Conservation (phyloP, 2,797 vertebrate genomes). For the Yasuhikotakia modesta region DNA sequence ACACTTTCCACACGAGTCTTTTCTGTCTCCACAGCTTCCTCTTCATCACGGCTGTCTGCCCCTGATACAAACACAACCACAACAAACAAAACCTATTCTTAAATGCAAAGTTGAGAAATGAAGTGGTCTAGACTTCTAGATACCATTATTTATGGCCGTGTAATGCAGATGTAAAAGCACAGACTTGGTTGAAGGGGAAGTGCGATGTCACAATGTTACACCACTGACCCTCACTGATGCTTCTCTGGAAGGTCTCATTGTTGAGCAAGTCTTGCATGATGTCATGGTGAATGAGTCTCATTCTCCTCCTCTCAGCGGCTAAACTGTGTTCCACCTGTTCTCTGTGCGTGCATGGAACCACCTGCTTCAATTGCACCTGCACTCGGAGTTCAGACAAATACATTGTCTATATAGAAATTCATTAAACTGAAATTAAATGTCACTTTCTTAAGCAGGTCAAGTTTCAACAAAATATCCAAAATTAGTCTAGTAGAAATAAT, state of each 20-base stretch:
- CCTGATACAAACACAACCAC: conserved; percentile 20
- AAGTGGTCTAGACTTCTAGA: background rate
- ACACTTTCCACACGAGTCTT: conserved; percentile 90
- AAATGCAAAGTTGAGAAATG: background rate
- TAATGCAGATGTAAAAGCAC: background rate
- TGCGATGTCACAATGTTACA: background rate
- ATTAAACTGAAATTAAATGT: background rate
- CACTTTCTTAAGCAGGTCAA: background rate
- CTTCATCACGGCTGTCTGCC: conserved; percentile 67
- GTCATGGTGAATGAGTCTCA: conserved; percentile 86
- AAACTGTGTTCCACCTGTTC: conserved; percentile 89
- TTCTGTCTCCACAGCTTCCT: conserved; percentile 73
- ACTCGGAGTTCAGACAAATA: conserved; percentile 7
- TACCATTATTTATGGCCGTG: background rate
- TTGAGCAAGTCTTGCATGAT: conserved; percentile 88
- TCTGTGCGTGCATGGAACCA: conserved; percentile 74
- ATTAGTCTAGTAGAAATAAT: background rate
- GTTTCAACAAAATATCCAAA: background rate
- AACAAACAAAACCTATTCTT: background rate
- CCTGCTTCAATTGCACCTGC: conserved; percentile 83
- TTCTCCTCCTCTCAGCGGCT: conserved; percentile 88
- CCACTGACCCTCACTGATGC: conserved; percentile 55
- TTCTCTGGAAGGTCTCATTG: conserved; percentile 67
- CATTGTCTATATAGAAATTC: background rate
- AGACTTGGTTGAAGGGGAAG: background rate